Evolutionary conservation across 1,140 invertebrate species (phyloP), one percentile per base, ranked within the genome.

Genomic region (Listronotus bonariensis): DNA sequence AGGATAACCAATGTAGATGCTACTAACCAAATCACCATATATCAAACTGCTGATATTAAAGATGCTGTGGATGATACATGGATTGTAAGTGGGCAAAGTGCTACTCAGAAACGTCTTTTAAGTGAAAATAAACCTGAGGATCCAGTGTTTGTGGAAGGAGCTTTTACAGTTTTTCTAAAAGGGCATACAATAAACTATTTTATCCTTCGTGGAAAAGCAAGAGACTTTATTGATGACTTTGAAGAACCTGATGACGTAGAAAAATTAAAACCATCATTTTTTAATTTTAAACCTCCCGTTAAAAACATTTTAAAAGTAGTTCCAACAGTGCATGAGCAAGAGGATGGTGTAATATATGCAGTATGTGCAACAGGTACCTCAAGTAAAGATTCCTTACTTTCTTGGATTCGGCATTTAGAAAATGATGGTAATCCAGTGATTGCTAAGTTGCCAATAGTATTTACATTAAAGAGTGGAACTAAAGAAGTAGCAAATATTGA

Each of bases 361-460:
- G 81, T 96, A 20, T 79, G 78, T 71, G 76, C 72, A 70, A 77
- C 80, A 77, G 93, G 95, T 61, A 91, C 91, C n/a, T 93, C 91
- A 9, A 89, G 88, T 36, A 87, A 92, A 81, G 92, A 97, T 80
- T 96, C 95, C 0, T 78, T 98, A 1, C 77, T 96, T 15, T 95
- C 92, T 0, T 99, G 96, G 96, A 89, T 98, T 72, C 84, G 93
- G 60, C 86, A 91, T 74, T 78, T 99, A 45, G 88, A 97, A 79
- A 84, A 84, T 61, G 78, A 87, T 72, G 84, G 82, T 0, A 95
- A 96, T 82, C 89, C 92, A 0, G 76, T 80, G 17, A 77, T 99
- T 51, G 81, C 83, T 59, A 79, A 85, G 65, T 85, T 93, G 70
- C 89, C 92, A n/a, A 83, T 96, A 38, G 80, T 96, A 15, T 96